phyloP scores from a whole-genome alignment of 2,113 vertebrate species.

The Erpornis zantholeuca region DNA sequence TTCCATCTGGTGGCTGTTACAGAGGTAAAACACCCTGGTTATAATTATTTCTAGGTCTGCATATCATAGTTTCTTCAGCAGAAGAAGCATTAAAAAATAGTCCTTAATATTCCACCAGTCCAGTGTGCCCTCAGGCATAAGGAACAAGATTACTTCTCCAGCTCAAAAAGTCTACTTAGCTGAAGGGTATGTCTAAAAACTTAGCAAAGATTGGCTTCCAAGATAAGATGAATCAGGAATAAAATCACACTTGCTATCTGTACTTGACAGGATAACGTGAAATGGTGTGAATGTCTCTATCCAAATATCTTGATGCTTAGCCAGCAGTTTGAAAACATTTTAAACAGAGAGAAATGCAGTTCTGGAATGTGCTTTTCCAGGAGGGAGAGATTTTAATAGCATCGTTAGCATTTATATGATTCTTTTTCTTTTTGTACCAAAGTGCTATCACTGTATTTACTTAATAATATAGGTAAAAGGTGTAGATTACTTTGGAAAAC shows the following conservation, averaged over 20 bases:
- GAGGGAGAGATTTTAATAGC: not conserved
- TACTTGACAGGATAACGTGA: not conserved
- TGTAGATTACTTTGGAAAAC: not conserved
- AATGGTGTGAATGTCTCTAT: slow-evolving; percentile 2
- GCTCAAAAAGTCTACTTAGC: not conserved
- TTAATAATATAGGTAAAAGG: not conserved
- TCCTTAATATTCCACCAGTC: not conserved
- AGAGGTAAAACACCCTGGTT: not conserved
- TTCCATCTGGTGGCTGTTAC: not conserved
- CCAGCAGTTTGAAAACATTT: slow-evolving; percentile 19
- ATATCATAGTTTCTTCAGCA: not conserved
- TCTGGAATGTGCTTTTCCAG: not conserved
- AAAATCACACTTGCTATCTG: slow-evolving; percentile 29
- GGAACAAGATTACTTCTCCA: not conserved
- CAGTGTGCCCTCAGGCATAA: not conserved
- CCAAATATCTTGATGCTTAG: not conserved
- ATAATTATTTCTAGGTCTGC: not conserved
- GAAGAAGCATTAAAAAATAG: not conserved
- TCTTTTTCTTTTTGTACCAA: not conserved
- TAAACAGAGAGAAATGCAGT: not conserved
- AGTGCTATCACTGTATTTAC: not conserved
- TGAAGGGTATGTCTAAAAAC: not conserved
- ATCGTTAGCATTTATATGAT: not conserved
- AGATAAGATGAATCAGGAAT: slow-evolving; percentile 27
- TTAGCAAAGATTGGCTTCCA: slow-evolving; percentile 20